Conservation (phyloP, 2,797 vertebrate species). For the Melopsittacus undulatus region DNA sequence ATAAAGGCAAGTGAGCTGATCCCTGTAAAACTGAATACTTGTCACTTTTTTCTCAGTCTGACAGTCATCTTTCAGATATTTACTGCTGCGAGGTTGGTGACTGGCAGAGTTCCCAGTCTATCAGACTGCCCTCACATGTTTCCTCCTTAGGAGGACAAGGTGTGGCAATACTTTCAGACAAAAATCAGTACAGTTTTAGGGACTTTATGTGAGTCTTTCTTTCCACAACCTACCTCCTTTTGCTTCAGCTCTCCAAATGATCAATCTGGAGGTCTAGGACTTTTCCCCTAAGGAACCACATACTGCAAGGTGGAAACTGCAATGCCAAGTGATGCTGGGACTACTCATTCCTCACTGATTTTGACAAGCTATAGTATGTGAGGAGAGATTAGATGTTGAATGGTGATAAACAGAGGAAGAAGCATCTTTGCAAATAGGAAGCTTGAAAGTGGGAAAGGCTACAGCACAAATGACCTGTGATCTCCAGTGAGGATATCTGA, state of each 20-base stretch:
- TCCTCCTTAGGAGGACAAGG: not conserved
- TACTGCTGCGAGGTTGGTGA: not conserved
- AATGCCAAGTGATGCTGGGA: not conserved
- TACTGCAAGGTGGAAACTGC: not conserved
- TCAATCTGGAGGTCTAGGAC: not conserved
- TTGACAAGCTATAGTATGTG: not conserved
- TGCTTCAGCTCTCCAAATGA: not conserved
- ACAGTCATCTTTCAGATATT: not conserved
- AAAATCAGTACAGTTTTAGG: not conserved
- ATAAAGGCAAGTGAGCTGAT: not conserved
- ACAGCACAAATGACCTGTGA: not conserved
- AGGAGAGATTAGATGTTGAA: not conserved
- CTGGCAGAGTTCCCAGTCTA: not conserved
- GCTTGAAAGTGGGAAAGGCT: not conserved
- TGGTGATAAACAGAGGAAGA: not conserved
- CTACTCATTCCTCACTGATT: not conserved
- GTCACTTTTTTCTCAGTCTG: not conserved
- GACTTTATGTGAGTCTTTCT: not conserved
- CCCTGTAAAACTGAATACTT: not conserved
- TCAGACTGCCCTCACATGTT: not conserved
- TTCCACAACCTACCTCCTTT: not conserved
- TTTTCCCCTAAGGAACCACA: not conserved
- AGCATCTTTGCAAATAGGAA: not conserved
- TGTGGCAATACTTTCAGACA: not conserved
- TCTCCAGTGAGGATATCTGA: not conserved